Evolutionary conservation across 2,797 vertebrate genomes (phyloP).

Genomic region (Phataginus tricuspis): DNA sequence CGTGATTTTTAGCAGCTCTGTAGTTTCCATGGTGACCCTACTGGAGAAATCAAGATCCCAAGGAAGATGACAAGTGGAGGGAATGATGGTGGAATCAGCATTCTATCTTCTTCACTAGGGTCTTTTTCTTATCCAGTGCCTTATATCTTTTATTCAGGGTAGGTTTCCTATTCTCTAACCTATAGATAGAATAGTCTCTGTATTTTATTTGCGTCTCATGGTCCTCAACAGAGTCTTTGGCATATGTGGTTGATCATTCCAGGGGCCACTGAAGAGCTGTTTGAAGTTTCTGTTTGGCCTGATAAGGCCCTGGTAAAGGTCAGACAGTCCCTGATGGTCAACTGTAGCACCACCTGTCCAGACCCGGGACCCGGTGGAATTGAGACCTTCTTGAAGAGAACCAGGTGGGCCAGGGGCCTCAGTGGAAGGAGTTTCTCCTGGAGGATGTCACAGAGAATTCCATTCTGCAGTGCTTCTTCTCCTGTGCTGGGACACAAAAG

Average conservation of each 20-base stretch:
- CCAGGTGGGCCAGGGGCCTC: slow-evolving; percentile 58
- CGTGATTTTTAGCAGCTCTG: neutral
- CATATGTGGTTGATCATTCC: slow-evolving; percentile 51
- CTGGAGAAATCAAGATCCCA: neutral
- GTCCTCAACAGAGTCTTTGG: slow-evolving; percentile 14
- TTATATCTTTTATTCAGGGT: neutral
- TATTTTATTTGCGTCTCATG: neutral
- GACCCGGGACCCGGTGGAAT: slow-evolving; percentile 66
- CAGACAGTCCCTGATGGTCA: slow-evolving; percentile 68
- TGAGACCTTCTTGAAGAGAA: slow-evolving; percentile 70
- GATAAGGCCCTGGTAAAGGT: slow-evolving; percentile 66
- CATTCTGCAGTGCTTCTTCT: slow-evolving; percentile 71
- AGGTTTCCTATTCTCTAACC: neutral
- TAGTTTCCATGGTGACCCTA: neutral
- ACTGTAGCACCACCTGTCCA: slow-evolving; percentile 75
- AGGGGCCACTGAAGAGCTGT: slow-evolving; percentile 56
- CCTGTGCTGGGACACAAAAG: slow-evolving; percentile 70
- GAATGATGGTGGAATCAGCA: neutral
- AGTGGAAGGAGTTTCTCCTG: slow-evolving; percentile 75
- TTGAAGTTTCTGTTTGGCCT: slow-evolving; percentile 73
- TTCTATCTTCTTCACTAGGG: neutral
- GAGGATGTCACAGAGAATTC: slow-evolving; percentile 65
- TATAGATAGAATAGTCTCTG: neutral
- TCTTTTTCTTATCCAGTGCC: neutral
- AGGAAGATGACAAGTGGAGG: neutral